These are phyloP conservation scores for Dynastes tityus DNA, from an alignment of 2,888 invertebrate species.

Conservation along the genomic window DNA sequence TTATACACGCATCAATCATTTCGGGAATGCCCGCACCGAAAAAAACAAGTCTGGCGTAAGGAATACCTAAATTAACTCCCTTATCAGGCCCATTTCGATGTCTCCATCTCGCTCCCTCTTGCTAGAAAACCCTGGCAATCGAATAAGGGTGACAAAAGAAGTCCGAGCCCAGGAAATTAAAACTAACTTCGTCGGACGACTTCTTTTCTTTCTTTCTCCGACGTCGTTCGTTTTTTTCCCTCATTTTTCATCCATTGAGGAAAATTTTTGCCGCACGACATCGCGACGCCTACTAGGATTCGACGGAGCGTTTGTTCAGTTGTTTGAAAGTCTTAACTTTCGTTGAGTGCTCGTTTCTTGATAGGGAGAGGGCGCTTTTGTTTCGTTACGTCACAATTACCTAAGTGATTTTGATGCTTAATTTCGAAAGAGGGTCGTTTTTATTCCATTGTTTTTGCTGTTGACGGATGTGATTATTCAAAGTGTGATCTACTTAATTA, in stretches of 20 bases:
- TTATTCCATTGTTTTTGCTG: too few relatives aligned
- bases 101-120: neutral
- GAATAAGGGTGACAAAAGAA: neutral
- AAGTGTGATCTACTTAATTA: too few relatives aligned
- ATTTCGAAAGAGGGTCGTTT: too few relatives aligned
- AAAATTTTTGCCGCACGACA: neutral
- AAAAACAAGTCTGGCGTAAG: conserved; percentile 27
- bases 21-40: conserved; percentile 15
- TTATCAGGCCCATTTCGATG: neutral
- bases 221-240: neutral
- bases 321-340: conserved; percentile 21
- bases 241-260: conserved; percentile 15
- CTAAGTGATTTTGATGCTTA: too few relatives aligned
- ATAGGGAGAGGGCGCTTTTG: too few relatives aligned
- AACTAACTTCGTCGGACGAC: conserved; percentile 25
- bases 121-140: neutral
- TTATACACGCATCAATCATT: conserved; percentile 40
- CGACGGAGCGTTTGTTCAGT: neutral
- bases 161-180: conserved; percentile 18
- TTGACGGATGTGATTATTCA: too few relatives aligned
- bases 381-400: too few relatives aligned
- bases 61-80: conserved; percentile 34
- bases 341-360: conserved; percentile 1
- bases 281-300: neutral
- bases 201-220: neutral